Percentiles rank a stretch among this genome's conserved stretches.
These are phyloP conservation scores for Pitangus sulphuratus DNA, from an alignment of 2,797 vertebrate genomes.

Conservation along the genomic window DNA sequence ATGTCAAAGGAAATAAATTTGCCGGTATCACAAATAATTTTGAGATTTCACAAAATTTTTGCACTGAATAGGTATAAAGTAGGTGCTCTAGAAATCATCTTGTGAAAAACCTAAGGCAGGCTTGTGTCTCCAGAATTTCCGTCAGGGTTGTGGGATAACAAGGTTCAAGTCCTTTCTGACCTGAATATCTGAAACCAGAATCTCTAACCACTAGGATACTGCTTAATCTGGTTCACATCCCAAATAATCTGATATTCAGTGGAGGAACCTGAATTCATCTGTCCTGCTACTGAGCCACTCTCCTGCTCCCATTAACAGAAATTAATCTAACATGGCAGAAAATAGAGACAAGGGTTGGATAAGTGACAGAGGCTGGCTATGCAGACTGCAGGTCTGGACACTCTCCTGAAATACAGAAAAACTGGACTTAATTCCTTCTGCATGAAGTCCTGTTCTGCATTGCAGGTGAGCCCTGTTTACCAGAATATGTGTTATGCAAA, in stretches of 20 bases:
- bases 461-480: neutral
- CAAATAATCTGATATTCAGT: neutral
- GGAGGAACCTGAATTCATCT: neutral
- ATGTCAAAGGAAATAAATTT: neutral
- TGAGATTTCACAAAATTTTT: neutral
- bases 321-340: neutral
- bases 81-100: neutral
- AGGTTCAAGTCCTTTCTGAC: neutral
- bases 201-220: neutral
- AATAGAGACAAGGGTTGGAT: neutral
- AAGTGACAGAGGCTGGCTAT: neutral
- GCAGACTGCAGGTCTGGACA: neutral
- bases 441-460: neutral
- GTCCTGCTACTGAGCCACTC: neutral
- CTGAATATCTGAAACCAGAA: neutral
- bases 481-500: neutral
- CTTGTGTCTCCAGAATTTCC: neutral
- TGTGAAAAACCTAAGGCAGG: neutral
- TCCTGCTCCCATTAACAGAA: neutral
- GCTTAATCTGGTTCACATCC: neutral
- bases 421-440: neutral
- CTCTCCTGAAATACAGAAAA: neutral
- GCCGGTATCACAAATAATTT: fast-evolving
- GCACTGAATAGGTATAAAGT: neutral
- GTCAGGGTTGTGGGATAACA: neutral